Evolutionary conservation across 2,797 vertebrate species (phyloP).

Genomic region (Miichthys miiuy): DNA sequence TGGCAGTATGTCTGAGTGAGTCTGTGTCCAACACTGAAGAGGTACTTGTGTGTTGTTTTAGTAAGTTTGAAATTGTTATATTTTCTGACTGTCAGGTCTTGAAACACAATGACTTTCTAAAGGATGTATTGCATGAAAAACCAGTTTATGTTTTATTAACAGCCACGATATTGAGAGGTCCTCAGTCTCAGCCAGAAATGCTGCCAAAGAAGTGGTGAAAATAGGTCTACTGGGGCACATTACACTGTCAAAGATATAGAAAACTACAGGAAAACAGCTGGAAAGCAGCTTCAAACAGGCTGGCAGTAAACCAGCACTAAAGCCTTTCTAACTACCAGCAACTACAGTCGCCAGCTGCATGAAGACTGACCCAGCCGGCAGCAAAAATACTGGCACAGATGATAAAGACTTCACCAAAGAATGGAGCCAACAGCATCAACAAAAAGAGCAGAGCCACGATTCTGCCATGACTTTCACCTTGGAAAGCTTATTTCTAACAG

Average conservation of each 20-base stretch:
- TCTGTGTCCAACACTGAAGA: background rate
- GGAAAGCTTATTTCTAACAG: slow-evolving; percentile 24
- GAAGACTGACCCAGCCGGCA: slow-evolving; percentile 16
- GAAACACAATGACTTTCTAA: background rate
- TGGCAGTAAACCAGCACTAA: background rate
- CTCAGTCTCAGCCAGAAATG: background rate
- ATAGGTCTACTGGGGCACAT: background rate
- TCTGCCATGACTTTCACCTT: slow-evolving; percentile 32
- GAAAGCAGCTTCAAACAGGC: background rate
- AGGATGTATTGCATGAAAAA: background rate
- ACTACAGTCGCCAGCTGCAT: slow-evolving; percentile 10
- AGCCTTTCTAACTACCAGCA: background rate
- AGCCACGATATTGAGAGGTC: background rate
- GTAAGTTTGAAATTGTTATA: background rate
- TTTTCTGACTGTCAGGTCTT: background rate
- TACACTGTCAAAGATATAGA: background rate
- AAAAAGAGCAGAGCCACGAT: slow-evolving; percentile 24
- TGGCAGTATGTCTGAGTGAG: background rate
- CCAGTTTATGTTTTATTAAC: background rate
- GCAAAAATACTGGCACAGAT: slow-evolving; percentile 2
- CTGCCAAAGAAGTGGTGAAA: background rate
- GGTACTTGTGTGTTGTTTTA: background rate
- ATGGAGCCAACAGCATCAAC: slow-evolving; percentile 28
- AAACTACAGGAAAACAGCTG: background rate
- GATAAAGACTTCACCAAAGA: slow-evolving; percentile 29